phyloP scores from a whole-genome alignment of 2,113 vertebrate species.

The Eudyptes chrysolophus region DNA sequence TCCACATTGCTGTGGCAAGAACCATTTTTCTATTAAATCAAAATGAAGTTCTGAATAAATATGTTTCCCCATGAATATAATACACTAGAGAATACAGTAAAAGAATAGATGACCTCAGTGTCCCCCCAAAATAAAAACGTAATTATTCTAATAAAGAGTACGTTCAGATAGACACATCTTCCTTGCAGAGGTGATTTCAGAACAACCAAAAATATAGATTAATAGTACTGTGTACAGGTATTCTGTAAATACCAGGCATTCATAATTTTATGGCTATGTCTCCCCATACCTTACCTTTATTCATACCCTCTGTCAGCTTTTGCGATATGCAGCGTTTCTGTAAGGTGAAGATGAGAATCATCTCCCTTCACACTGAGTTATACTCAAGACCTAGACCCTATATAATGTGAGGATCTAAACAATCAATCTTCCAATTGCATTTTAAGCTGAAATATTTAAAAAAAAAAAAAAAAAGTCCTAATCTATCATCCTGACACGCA shows the following conservation, averaged over 20 bases:
- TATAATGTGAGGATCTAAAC: conserved; percentile 42
- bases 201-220: neutral
- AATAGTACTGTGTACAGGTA: neutral
- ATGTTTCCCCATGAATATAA: conserved; percentile 56
- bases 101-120: conserved; percentile 8
- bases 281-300: neutral
- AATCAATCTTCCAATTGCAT: conserved; percentile 61
- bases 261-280: neutral
- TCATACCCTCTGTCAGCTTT: neutral
- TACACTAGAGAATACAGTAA: neutral
- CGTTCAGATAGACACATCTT: neutral
- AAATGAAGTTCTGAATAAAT: conserved; percentile 68
- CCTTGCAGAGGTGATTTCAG: neutral
- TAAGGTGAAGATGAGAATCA: conserved; percentile 27
- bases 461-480: neutral
- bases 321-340: neutral
- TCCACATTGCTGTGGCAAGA: conserved; percentile 47
- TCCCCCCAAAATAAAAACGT: neutral
- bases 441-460: conserved; percentile 11
- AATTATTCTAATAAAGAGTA: conserved; percentile 55
- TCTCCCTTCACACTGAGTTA: conserved; percentile 46
- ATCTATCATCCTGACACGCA: conserved; percentile 41
- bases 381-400: neutral
- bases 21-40: conserved; percentile 68
- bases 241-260: neutral